These are phyloP conservation scores for Saxidomus purpurata DNA, from an alignment of 1,140 invertebrate genomes.

Conservation along the genomic window DNA sequence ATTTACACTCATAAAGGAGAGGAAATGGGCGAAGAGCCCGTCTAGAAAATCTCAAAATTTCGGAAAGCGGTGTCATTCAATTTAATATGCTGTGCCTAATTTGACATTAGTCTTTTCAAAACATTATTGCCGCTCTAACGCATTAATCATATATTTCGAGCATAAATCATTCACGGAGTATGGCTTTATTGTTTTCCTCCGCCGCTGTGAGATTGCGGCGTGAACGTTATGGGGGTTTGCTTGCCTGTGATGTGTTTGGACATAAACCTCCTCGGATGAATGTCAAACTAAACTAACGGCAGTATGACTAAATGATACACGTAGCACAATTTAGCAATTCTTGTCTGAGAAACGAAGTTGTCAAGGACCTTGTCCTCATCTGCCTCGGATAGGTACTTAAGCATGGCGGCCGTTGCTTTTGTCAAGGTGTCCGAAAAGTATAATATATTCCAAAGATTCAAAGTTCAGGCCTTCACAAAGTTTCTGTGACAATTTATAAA, in stretches of 20 bases:
- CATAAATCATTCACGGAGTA: conserved; percentile 60
- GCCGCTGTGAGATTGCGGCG: conserved; percentile 30
- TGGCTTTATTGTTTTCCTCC: conserved; percentile 57
- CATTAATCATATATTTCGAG: conserved; percentile 56
- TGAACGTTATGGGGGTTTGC: conserved; percentile 23
- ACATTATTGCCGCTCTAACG: conserved; percentile 42
- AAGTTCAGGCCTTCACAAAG: neutral
- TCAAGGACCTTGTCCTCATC: conserved; percentile 5
- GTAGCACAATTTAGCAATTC: neutral
- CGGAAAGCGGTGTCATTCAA: conserved; percentile 30
- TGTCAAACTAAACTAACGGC: neutral
- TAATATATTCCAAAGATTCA: neutral
- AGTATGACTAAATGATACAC: neutral
- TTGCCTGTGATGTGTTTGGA: conserved; percentile 32
- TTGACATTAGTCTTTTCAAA: conserved; percentile 65
- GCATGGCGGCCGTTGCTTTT: conserved; percentile 4
- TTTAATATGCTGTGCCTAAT: conserved; percentile 57
- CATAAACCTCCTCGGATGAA: neutral
- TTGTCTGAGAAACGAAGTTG: neutral
- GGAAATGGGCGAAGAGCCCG: conserved; percentile 10
- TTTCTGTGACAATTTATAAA: neutral
- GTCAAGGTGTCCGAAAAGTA: conserved; percentile 10
- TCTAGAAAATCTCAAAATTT: conserved; percentile 24
- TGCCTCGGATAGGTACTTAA: neutral
- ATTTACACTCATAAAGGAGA: conserved; percentile 3